A percentile compares a stretch with the other conserved stretches of the same genome.
These are phyloP conservation scores for Pterostichus madidus DNA, from an alignment of 2,888 invertebrate species.

Conservation along the genomic window DNA sequence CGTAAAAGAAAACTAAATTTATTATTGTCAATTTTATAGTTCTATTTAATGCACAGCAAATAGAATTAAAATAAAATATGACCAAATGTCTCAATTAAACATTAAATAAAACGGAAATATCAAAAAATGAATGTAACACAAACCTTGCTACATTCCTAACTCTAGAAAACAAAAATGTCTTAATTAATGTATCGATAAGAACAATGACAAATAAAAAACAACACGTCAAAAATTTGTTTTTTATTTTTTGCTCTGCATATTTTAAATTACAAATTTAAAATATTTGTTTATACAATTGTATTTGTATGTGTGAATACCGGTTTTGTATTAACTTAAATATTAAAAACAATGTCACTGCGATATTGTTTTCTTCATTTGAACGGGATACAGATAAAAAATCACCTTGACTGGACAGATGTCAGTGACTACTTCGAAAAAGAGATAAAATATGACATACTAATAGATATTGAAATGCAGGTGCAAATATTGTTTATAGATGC, in stretches of 20 bases:
- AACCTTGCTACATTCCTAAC: background rate
- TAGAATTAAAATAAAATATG: background rate
- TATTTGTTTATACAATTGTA: background rate
- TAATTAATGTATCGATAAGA: slow-evolving; percentile 20
- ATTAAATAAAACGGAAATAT: background rate
- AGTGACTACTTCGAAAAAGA: background rate
- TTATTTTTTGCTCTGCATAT: slow-evolving; percentile 17
- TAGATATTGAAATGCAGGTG: slow-evolving; percentile 33
- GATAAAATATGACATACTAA: slow-evolving; percentile 2
- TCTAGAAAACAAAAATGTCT: background rate
- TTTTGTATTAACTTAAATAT: background rate
- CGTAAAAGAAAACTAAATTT: background rate
- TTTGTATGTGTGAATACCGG: slow-evolving; percentile 10
- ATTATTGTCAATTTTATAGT: background rate
- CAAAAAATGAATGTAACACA: background rate
- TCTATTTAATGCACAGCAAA: background rate
- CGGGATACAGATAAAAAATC: slow-evolving; percentile 31
- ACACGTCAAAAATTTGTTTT: background rate
- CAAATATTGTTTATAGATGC: slow-evolving; percentile 43
- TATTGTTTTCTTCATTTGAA: slow-evolving; percentile 26
- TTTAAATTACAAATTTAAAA: slow-evolving; percentile 17
- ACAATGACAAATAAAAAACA: slow-evolving; percentile 28
- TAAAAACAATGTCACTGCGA: slow-evolving; percentile 20
- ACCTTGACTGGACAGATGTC: slow-evolving; percentile 46
- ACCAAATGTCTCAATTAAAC: background rate